Evolutionary conservation across 2,113 vertebrate species (phyloP), one percentile per base, ranked within the genome.

Genomic region (Peromyscus californicus): DNA sequence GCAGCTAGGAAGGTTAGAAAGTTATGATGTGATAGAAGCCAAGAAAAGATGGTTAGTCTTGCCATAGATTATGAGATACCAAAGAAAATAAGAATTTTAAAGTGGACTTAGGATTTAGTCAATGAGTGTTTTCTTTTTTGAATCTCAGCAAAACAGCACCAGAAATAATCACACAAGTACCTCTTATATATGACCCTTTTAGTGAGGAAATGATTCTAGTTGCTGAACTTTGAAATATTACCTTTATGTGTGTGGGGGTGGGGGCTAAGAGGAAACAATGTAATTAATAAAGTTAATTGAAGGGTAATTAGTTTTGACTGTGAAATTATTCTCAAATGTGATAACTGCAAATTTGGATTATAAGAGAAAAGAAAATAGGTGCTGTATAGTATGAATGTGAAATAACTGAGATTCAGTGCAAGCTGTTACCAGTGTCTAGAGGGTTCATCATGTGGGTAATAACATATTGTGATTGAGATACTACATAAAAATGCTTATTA

Each of bases 1-100:
- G 3, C 80, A 57, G 78, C 45, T 48, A 48, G 65, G 48, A 63
- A 82, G 36, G 3, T n/a, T n/a, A 51, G 45, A 11, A 93, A n/a
- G 26, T 7, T 8, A 11, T 45, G 31, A 83, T 59, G 29, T 59
- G 11, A 45, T 91, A 45, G 89, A 51, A 72, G 31, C 33, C 69
- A 82, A 86, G 91, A 86, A 94, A 75, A 93, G 70, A 90, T 74
- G 19, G 24, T 92, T 67, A n/a, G 0, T 19, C 17, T 69, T 93
- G 36, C 31, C 76, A 54, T 70, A 24, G 87, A 26, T 94, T 92
- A 65, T 65, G 67, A 87, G 48, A 65, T 42, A 65, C 63, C n/a
- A 84, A 9, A 31, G 39, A 84, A 63, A 84, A 2, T 79, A 39
- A 84, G n/a, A 39, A 84, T 42, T 63, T 24, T 61, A 61, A 29